phyloP scores from a whole-genome alignment of 2,797 vertebrate species.

The Botia almorhae region DNA sequence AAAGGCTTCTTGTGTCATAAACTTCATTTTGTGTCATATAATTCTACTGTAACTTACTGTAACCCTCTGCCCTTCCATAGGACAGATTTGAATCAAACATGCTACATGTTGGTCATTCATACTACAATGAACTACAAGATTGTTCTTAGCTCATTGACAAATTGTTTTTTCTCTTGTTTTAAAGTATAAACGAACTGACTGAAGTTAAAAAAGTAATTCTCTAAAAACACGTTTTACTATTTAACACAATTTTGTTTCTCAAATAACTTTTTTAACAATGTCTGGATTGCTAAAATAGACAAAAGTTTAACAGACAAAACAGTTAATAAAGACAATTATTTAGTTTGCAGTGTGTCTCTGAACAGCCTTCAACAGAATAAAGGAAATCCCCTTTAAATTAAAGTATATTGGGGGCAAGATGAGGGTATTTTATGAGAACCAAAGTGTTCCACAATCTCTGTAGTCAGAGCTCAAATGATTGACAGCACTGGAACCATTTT shows the following conservation, averaged over 20 bases:
- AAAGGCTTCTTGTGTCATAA: constrained; percentile 13
- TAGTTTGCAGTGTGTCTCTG: not conserved
- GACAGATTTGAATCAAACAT: constrained; percentile 3
- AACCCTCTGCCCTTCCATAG: not conserved
- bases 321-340: too few species aligned
- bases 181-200: too few species aligned
- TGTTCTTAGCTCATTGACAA: too few species aligned
- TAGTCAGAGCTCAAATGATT: constrained; percentile 29
- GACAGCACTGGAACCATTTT: constrained; percentile 19
- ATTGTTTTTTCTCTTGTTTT: too few species aligned
- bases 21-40: constrained; percentile 21
- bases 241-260: too few species aligned
- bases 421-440: constrained; percentile 18
- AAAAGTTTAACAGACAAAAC: too few species aligned
- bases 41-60: constrained; percentile 11
- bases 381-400: constrained; percentile 1
- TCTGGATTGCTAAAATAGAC: too few species aligned
- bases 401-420: constrained; percentile 4
- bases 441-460: constrained; percentile 6
- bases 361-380: not conserved
- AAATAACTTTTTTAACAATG: too few species aligned
- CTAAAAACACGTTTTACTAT: too few species aligned
- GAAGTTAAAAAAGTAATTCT: too few species aligned
- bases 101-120: not conserved
- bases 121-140: too few species aligned